Conservation (phyloP, 2,113 vertebrate genomes). For the Anas platyrhynchos region DNA sequence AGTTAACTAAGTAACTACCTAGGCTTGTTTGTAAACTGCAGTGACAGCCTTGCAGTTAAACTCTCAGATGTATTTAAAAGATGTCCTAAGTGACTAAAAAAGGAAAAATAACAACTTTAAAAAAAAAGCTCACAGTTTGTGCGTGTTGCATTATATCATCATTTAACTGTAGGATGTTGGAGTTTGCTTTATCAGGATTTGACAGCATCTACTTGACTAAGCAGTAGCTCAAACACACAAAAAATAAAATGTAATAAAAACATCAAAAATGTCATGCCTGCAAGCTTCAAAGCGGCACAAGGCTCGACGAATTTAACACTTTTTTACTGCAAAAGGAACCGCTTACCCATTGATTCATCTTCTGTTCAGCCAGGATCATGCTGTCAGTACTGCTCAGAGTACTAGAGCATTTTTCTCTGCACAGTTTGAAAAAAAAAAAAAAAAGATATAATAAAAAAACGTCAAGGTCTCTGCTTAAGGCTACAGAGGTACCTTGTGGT, state of each 20-base stretch:
- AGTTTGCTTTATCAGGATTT: constrained; percentile 56
- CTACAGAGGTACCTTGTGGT: neutral
- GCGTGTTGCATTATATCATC: constrained; percentile 25
- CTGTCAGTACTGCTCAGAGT: neutral
- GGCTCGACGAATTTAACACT: neutral
- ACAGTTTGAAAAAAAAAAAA: neutral
- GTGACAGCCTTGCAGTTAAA: constrained; percentile 16
- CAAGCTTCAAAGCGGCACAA: neutral
- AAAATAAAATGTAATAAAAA: neutral
- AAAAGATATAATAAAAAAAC: neutral
- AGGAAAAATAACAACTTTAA: neutral
- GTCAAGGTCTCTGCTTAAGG: neutral
- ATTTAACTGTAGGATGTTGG: constrained; percentile 29
- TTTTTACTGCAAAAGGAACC: neutral
- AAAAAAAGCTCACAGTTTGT: neutral
- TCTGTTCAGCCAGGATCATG: neutral
- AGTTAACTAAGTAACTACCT: constrained; percentile 34
- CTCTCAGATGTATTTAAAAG: constrained; percentile 25
- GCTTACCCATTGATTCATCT: neutral
- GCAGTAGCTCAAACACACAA: constrained; percentile 19
- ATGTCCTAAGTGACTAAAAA: constrained; percentile 36
- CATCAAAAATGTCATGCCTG: neutral
- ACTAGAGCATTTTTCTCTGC: neutral
- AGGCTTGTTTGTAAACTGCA: constrained; percentile 27
- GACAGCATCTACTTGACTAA: constrained; percentile 60